Base-by-base conservation (phyloP, 2,888 invertebrate genomes). In the Callyntrura guangdongensis region DNA sequence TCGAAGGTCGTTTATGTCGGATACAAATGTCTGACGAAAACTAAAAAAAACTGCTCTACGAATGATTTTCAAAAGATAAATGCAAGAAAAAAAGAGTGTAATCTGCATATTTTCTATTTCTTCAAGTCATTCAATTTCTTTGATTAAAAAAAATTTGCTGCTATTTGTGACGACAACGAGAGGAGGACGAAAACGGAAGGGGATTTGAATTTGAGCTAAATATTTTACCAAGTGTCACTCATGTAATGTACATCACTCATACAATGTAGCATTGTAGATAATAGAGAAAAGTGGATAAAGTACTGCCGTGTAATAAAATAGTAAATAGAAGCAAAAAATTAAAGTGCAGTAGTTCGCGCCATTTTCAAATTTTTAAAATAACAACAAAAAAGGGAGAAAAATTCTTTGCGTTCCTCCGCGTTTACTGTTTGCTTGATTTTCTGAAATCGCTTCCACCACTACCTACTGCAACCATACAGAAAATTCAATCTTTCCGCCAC, bases 1-100 rank as follows among this genome's bases (percentile, higher is more conserved):
- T 8, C 49, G 20, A 74, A 74, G 74, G 74, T 74, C 49, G 22
- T 11, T 69, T 22, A n/a, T 69, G 69, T 69, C 27, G 67, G 67
- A 72, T 36, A 36, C 12, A 9, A 0, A 72, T 36, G 11, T 67
- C 14, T 14, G 17, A 47, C 45, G 45, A 45, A 72, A 53, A 53
- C n/a, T 36, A 36, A 36, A 61, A 61, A 61, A 61, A 6, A 36
- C 36, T 36, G 36, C n/a, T n/a, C n/a, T n/a, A n/a, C n/a, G n/a
- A n/a, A n/a, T n/a, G n/a, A n/a, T n/a, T n/a, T n/a, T n/a, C n/a
- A n/a, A n/a, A n/a, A n/a, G n/a, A n/a, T n/a, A n/a, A n/a, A n/a
- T n/a, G n/a, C n/a, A n/a, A n/a, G n/a, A n/a, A n/a, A 25, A 64
- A 25, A 22, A 25, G 25, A 36, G 36, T 36, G 36, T 36, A 36